Evolutionary conservation across 2,888 invertebrate genomes (phyloP), one percentile per base, ranked within the genome.

Genomic region (Tolmerus cingulatus): DNA sequence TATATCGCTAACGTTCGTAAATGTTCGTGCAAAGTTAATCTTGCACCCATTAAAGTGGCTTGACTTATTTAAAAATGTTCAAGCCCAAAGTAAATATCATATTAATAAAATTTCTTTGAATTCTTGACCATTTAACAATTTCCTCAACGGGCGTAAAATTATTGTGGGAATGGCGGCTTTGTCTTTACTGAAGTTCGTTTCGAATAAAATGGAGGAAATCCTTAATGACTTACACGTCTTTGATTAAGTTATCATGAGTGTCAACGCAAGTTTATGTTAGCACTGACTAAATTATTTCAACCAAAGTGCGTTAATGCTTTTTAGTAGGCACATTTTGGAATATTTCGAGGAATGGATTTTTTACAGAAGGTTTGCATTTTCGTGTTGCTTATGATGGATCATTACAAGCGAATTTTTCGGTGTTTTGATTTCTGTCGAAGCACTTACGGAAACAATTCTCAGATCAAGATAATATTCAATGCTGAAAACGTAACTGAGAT

Each of bases 391-490:
- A 40, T 19, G 16, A 19, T 16, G 16, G 9, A 9, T 9, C 37
- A 19, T 40, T 12, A 9, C 37, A 77, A 37, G 19, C 40, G 40
- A 34, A 16, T 77, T 34, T 30, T 37, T 77, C n/a, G 27, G 27
- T 27, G 23, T 43, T 79, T 79, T 79, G 23, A 79, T 79, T 79
- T 46, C 51, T 51, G 27, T 27, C 23, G 16, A 79, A 78, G 27
- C 43, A 78, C 46, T 78, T 78, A 46, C 16, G 19, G 19, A 46
- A 78, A 78, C 16, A 46, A 14, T 43, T 43, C 12, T 78, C 55
- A 55, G 57, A 82, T 57, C 66, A 34, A 82, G 66, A 66, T 82
- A 57, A 57, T 34, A 57, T 82, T 37, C 19, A 82, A 37, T 82
- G 37, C 66, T 16, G 12, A 37, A 34, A 19, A 34, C 34, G 66